These are phyloP conservation scores for Scaptomyza cyrtandrae DNA, from an alignment of 2,888 invertebrate species.

Conservation along the genomic window DNA sequence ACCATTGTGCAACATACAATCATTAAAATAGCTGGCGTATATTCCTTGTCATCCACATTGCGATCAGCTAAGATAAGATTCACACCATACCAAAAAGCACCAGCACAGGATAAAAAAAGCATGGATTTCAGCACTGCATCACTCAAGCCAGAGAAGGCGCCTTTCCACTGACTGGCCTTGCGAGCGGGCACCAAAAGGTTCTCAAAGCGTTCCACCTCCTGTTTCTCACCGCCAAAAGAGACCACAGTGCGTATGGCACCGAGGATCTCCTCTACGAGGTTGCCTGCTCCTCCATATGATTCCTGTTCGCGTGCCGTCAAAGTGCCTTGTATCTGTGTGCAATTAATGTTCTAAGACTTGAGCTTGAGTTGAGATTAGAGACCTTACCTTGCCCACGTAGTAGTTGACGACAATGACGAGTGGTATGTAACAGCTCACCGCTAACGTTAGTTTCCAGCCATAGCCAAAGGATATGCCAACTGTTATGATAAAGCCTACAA, in stretches of 20 bases:
- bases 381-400: conserved; percentile 89
- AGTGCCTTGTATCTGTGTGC: conserved; percentile 87
- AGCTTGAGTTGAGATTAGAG: background rate
- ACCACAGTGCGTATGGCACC: conserved; percentile 90
- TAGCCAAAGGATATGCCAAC: conserved; percentile 90
- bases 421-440: conserved; percentile 92
- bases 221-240: conserved; percentile 91
- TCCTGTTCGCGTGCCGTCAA: conserved; percentile 88
- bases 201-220: conserved; percentile 88
- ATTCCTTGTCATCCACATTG: conserved; percentile 86
- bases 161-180: conserved; percentile 87
- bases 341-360: background rate
- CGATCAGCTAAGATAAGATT: conserved; percentile 89
- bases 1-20: conserved; percentile 86
- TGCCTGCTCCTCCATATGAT: conserved; percentile 91
- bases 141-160: conserved; percentile 89
- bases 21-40: conserved; percentile 90
- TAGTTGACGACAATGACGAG: conserved; percentile 90
- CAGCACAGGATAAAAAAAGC: conserved; percentile 90
- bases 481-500: conserved; percentile 85
- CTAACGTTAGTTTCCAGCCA: conserved; percentile 94
- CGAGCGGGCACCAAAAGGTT: conserved; percentile 87
- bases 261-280: conserved; percentile 91
- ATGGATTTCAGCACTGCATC: conserved; percentile 90
- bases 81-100: conserved; percentile 93